Evolutionary conservation across 2,888 invertebrate species (phyloP), one percentile per base, ranked within the genome.

Genomic region (Epinotia ramella): DNA sequence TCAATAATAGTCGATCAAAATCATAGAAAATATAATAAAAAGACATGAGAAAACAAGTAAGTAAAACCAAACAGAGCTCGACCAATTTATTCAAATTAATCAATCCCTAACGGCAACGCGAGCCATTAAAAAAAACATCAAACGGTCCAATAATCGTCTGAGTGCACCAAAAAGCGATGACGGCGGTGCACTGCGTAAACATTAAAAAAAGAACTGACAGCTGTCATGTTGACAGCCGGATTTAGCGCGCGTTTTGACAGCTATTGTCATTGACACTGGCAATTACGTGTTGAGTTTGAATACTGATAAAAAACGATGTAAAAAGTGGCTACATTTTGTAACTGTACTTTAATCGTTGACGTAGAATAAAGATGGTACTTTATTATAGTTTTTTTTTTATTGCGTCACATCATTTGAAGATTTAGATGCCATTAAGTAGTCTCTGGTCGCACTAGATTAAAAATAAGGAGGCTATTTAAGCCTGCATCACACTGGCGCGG

Each of bases 161-260:
- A 63, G 72, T 53, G 62, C 79, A 76, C 76, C 53, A 73, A 78
- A 81, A 81, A 82, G 82, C 73, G 12, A 28, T 6, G 24, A 13
- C 24, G 40, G 46, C 24, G 40, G 46, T 59, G 68, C 59, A 4
- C 44, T 18, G 69, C 44, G 44, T 69, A 46, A 69, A 60, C 69
- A 69, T 69, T 20, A 49, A 62, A 71, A 71, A 71, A 71, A 63
- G 3, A 71, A 71, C 68, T 70, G 88, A 88, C 89, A 88, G 85
- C 87, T 89, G 91, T 90, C 91, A 90, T 73, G 82, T 83, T 87
- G 88, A 88, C 87, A 87, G 83, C 77, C 76, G 77, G 80, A 68
- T 81, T 84, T 81, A 79, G 80, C 81, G 79, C 80, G 77, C 77
- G 79, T 81, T 86, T 84, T 86, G 89, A 88, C 87, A 85, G 82